Conservation (phyloP, 1,140 invertebrate species). For the Nebria ingens region DNA sequence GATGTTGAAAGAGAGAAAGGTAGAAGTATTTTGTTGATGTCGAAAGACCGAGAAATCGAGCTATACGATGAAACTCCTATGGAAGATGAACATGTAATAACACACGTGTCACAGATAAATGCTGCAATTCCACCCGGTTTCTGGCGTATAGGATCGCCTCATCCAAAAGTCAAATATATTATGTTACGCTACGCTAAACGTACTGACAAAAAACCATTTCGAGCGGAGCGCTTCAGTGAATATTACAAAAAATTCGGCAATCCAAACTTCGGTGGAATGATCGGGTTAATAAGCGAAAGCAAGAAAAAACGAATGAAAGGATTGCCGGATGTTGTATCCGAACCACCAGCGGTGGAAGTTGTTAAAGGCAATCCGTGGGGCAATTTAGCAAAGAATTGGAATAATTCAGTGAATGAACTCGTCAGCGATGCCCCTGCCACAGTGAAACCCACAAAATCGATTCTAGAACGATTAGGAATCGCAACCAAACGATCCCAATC, state of each 20-base stretch:
- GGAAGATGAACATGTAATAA: conserved; percentile 26
- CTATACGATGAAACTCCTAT: conserved; percentile 20
- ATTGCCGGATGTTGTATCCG: conserved; percentile 37
- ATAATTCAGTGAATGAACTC: conserved; percentile 40
- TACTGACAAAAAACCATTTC: conserved; percentile 48
- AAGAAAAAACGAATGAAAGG: conserved; percentile 42
- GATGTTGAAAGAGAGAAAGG: conserved; percentile 31
- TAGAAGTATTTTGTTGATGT: conserved; percentile 26
- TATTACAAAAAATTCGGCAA: conserved; percentile 56
- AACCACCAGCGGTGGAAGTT: conserved; percentile 29
- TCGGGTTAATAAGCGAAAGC: conserved; percentile 27
- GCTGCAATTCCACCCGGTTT: conserved; percentile 55
- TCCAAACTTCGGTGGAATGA: conserved; percentile 48
- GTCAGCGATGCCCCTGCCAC: not conserved
- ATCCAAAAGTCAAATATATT: conserved; percentile 52
- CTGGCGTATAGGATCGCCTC: conserved; percentile 59
- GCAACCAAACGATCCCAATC: conserved; percentile 30
- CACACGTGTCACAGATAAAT: conserved; percentile 39
- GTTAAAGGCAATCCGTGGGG: conserved; percentile 60
- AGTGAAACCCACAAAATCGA: conserved; percentile 12
- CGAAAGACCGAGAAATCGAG: conserved; percentile 26
- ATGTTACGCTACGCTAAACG: conserved; percentile 63
- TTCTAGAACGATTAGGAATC: conserved; percentile 33
- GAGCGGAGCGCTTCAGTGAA: conserved; percentile 48
- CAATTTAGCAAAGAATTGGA: conserved; percentile 55